Conservation (phyloP, 2,113 vertebrate species). For the Rhadina sibilatrix region DNA sequence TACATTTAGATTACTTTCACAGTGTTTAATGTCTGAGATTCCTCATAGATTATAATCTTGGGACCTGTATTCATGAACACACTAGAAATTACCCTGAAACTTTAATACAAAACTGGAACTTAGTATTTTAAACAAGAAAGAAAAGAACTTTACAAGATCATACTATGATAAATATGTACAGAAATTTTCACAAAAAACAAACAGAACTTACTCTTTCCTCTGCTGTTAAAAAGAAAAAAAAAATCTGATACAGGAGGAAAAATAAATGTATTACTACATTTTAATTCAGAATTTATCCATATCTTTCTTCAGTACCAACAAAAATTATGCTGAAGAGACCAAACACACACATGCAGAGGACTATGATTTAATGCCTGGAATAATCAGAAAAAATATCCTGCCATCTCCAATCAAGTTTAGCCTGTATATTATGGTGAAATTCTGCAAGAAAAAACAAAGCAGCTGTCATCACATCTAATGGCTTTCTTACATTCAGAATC, state of each 20-base stretch:
- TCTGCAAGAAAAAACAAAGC: slow-evolving; percentile 42
- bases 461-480: slow-evolving; percentile 49
- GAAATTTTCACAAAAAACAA: not conserved
- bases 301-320: not conserved
- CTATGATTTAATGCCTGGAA: not conserved
- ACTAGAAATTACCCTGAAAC: not conserved
- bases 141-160: not conserved
- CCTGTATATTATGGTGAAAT: slow-evolving; percentile 17
- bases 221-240: not conserved
- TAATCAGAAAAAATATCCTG: slow-evolving; percentile 40
- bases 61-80: not conserved
- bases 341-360: not conserved
- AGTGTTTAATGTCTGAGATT: not conserved
- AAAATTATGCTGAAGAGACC: not conserved
- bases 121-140: not conserved
- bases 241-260: not conserved
- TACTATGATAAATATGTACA: not conserved
- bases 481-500: slow-evolving; percentile 29
- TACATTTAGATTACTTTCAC: not conserved
- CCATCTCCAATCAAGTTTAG: slow-evolving; percentile 44
- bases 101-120: not conserved
- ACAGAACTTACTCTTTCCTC: not conserved
- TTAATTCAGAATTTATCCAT: not conserved
- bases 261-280: not conserved
- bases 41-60: not conserved